Conservation (phyloP, 2,888 invertebrate species). For the Caenorhabditis sp. region DNA sequence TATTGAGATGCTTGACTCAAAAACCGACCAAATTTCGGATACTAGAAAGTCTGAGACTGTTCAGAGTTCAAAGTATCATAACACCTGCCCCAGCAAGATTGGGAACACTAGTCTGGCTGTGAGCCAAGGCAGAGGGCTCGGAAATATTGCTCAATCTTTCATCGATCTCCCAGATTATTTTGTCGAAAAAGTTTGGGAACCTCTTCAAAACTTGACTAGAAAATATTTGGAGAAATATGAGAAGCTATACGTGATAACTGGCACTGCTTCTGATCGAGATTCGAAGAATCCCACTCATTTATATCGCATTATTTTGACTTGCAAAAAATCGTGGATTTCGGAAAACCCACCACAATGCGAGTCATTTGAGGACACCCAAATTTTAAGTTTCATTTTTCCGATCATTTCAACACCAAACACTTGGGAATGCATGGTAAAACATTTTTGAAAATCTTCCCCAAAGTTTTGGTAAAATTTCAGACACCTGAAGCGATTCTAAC, state of each 20-base stretch:
- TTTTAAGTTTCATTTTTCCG: constrained; percentile 30
- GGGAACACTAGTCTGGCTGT: background rate
- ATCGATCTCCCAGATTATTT: constrained; percentile 19
- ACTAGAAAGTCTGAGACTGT: background rate
- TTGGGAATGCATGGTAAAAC: constrained; percentile 7
- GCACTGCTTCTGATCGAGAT: constrained; percentile 22
- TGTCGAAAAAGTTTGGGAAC: constrained; percentile 14
- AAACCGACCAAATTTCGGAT: background rate
- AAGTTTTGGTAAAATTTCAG: background rate
- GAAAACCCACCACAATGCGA: constrained; percentile 20
- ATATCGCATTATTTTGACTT: constrained; percentile 24
- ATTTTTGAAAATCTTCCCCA: constrained; percentile 7
- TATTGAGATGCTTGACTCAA: background rate
- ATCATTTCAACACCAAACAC: background rate
- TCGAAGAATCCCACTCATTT: constrained; percentile 13
- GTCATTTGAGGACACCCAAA: constrained; percentile 13
- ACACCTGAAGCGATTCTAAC: constrained; percentile 13
- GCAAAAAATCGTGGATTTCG: constrained; percentile 21
- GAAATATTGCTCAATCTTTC: constrained; percentile 10
- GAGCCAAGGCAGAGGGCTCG: background rate
- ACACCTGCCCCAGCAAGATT: background rate
- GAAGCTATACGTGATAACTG: constrained; percentile 35
- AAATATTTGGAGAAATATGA: constrained; percentile 34
- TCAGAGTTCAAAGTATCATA: background rate
- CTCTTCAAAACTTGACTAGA: constrained; percentile 26